phyloP scores from a whole-genome alignment of 2,888 invertebrate species.

The Drosophila picticornis region DNA sequence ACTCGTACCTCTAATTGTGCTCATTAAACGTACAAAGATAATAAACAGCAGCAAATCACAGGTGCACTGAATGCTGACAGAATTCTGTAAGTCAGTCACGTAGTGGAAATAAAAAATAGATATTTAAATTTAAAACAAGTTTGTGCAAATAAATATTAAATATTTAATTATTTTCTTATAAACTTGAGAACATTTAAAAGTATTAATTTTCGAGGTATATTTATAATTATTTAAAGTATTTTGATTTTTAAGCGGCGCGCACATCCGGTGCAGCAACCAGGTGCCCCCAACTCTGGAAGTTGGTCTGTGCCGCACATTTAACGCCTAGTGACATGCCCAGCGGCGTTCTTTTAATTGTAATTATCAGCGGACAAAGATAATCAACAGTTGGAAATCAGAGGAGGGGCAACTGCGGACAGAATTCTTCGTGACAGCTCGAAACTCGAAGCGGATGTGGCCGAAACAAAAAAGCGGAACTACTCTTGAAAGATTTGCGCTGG shows the following conservation, averaged over 20 bases:
- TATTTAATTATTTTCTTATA: not conserved
- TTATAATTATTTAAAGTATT: not conserved
- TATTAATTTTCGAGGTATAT: not conserved
- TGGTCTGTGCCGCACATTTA: conserved; percentile 65
- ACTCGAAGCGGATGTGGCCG: conserved; percentile 47
- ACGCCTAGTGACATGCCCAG: conserved; percentile 41
- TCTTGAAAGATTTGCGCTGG: conserved; percentile 84
- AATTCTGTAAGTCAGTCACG: conserved; percentile 35
- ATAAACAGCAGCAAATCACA: conserved; percentile 18
- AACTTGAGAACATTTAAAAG: not conserved
- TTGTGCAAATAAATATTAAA: not conserved
- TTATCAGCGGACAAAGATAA: conserved; percentile 48
- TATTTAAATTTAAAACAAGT: not conserved
- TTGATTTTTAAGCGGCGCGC: conserved; percentile 57
- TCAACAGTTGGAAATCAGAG: conserved; percentile 32
- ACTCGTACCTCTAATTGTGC: conserved; percentile 53
- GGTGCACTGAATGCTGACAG: not conserved
- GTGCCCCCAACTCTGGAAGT: conserved; percentile 27
- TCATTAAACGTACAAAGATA: conserved; percentile 42
- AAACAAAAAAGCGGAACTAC: conserved; percentile 85
- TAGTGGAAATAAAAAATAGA: conserved; percentile 17
- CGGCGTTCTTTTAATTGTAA: conserved; percentile 61
- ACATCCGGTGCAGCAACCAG: conserved; percentile 43
- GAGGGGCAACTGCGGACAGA: conserved; percentile 12
- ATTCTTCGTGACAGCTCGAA: conserved; percentile 57